Percentiles rank a stretch among this genome's conserved stretches.
phyloP scores from a whole-genome alignment of 2,113 vertebrate species.

The Synodontis membranacea region DNA sequence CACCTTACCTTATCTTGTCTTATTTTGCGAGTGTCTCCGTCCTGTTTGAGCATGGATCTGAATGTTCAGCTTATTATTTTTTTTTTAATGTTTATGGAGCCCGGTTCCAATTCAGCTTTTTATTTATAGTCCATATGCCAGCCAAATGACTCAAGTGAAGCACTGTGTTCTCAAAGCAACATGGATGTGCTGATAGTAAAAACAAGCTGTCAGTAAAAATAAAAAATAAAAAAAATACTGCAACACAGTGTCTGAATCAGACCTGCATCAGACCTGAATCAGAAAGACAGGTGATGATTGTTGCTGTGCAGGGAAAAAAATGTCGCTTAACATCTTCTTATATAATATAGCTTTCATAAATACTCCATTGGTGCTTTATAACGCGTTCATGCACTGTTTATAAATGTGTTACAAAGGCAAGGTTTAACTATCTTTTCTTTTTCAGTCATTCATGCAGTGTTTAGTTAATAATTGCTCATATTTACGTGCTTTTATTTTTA shows the following conservation, averaged over 20 bases:
- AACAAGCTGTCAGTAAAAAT: neutral
- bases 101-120: neutral
- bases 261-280: neutral
- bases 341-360: neutral
- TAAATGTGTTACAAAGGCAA: neutral
- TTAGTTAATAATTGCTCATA: neutral
- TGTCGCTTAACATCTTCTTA: no score
- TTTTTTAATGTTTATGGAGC: neutral
- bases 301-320: neutral
- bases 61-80: neutral
- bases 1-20: neutral
- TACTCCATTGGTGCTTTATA: neutral
- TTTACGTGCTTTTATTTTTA: no score
- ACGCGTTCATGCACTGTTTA: neutral
- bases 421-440: neutral
- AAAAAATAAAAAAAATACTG: neutral
- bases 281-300: neutral
- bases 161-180: neutral
- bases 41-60: neutral
- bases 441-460: neutral
- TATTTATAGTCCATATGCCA: neutral
- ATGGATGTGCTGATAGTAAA: neutral
- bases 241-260: neutral
- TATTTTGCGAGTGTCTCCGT: neutral
- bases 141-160: no score